These are phyloP conservation scores for Leptinotarsa haldemani DNA, from an alignment of 2,888 invertebrate genomes.

Conservation along the genomic window DNA sequence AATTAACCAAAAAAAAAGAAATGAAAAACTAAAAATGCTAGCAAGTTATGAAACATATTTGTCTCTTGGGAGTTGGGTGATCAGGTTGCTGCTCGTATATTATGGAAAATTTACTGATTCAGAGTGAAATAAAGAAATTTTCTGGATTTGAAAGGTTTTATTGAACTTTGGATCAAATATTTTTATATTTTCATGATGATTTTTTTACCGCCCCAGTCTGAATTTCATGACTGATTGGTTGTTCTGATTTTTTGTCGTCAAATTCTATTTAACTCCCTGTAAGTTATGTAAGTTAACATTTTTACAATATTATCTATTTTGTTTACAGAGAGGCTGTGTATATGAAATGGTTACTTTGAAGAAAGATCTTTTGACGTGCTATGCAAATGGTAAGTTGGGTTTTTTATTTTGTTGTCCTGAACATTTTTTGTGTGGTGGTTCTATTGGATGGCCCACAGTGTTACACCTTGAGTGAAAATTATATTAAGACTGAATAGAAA, in stretches of 20 bases:
- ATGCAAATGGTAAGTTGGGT: background rate
- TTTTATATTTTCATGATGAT: conserved; percentile 33
- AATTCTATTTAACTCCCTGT: background rate
- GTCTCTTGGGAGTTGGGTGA: background rate
- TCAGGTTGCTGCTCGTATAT: background rate
- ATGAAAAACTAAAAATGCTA: too few species aligned
- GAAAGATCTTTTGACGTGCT: too few species aligned
- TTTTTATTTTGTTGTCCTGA: background rate
- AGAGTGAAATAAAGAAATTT: background rate
- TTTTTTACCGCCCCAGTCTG: conserved; percentile 44
- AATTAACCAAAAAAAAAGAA: too few species aligned
- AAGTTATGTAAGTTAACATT: background rate
- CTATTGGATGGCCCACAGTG: too few species aligned
- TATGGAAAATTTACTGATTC: background rate
- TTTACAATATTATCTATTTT: too few species aligned
- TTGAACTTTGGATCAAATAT: too few species aligned
- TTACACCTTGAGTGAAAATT: too few species aligned
- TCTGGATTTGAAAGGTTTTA: background rate
- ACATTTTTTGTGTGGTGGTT: too few species aligned
- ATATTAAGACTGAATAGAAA: too few species aligned
- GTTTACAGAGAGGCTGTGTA: background rate
- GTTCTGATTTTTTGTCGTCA: conserved; percentile 6
- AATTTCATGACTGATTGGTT: conserved; percentile 39
- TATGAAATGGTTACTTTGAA: too few species aligned
- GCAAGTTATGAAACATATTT: background rate